Evolutionary conservation across 2,113 vertebrate species (phyloP).

Genomic region (Phalacrocorax pelagicus): DNA sequence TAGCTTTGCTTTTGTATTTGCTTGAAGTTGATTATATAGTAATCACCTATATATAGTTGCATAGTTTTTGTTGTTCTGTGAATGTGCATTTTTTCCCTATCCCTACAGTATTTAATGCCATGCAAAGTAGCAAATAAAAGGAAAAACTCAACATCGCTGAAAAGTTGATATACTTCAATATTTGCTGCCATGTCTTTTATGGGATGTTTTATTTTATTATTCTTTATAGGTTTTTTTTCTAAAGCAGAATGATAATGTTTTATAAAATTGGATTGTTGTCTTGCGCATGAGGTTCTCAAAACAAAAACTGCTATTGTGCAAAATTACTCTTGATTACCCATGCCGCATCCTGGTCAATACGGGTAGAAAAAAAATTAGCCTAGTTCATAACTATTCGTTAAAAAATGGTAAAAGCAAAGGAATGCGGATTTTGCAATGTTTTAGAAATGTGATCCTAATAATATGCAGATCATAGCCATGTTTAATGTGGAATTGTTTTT

Average conservation of each 20-base stretch:
- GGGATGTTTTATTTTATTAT: not conserved
- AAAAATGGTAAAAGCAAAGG: no score
- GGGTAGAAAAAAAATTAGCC: not conserved
- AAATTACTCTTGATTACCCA: not conserved
- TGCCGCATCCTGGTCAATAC: not conserved
- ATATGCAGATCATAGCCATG: not conserved
- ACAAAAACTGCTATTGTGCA: not conserved
- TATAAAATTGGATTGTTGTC: not conserved
- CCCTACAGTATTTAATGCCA: not conserved
- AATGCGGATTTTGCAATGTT: not conserved
- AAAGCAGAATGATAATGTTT: not conserved
- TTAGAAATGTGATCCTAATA: not conserved
- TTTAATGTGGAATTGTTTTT: not conserved
- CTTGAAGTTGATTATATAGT: not conserved
- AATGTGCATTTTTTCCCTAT: not conserved
- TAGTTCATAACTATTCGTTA: not conserved
- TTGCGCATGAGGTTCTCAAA: not conserved
- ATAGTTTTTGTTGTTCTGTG: not conserved
- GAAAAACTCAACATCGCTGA: not conserved
- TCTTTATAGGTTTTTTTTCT: not conserved
- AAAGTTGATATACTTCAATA: not conserved
- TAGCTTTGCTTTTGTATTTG: not conserved
- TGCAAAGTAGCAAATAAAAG: not conserved
- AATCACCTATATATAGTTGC: not conserved
- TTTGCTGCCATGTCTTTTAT: not conserved